Evolutionary conservation across 1,140 invertebrate species (phyloP).

Genomic region (Ylistrum balloti): DNA sequence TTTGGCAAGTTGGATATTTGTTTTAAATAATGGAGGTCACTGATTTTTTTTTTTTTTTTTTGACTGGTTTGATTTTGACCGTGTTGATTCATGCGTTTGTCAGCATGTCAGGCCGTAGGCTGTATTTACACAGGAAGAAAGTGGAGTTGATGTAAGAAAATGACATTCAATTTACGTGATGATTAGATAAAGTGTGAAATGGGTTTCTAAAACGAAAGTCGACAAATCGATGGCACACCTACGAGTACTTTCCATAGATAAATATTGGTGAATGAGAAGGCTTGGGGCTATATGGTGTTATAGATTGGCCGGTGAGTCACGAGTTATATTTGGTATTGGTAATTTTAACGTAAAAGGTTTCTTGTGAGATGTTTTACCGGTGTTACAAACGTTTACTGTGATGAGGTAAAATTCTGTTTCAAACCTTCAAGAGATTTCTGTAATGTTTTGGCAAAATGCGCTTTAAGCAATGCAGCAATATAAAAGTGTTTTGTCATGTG

Average conservation of each 20-base stretch:
- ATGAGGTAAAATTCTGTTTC: not conserved
- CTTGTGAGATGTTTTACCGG: not conserved
- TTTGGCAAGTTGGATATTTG: no score
- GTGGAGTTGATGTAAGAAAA: not conserved
- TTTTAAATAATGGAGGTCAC: no score
- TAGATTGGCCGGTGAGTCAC: not conserved
- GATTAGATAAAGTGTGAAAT: constrained; percentile 12
- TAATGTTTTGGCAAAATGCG: not conserved
- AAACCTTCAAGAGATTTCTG: not conserved
- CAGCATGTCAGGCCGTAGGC: no score
- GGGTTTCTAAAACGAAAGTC: constrained; percentile 8
- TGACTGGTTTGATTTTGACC: no score
- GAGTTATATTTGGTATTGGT: not conserved
- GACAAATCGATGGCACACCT: not conserved
- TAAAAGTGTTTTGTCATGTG: not conserved
- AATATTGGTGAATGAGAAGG: not conserved
- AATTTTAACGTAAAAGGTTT: not conserved
- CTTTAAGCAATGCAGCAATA: not conserved
- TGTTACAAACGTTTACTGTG: not conserved
- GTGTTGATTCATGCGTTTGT: no score
- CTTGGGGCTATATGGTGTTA: no score
- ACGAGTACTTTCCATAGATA: not conserved
- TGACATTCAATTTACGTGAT: constrained; percentile 5
- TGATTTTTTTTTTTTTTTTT: no score
- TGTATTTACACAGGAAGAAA: no score